Evolutionary conservation across 2,888 invertebrate species (phyloP), one percentile per base, ranked within the genome.

Genomic region (Villa cingulata): DNA sequence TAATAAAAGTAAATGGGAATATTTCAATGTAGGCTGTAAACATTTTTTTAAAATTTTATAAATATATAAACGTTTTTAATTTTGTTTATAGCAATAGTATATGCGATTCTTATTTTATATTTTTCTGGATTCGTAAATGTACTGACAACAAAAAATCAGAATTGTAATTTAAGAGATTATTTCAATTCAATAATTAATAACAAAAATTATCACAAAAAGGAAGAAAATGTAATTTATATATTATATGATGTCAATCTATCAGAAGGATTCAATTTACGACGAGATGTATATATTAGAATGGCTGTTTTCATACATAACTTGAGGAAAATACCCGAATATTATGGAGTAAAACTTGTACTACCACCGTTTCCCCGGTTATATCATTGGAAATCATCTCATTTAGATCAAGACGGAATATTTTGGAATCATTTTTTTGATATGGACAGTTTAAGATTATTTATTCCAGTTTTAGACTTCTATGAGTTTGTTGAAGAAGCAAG

Each of bases 191-290:
- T n/a, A n/a, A n/a, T n/a, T n/a, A n/a, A n/a, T n/a, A n/a, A n/a
- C n/a, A n/a, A n/a, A n/a, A n/a, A n/a, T n/a, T n/a, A n/a, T n/a
- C n/a, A n/a, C n/a, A n/a, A n/a, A n/a, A n/a, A n/a, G n/a, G n/a
- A n/a, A n/a, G 27, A 45, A 1, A 50, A 41, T 34, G 18, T 50
- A n/a, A 55, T 65, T 39, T 90, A 83, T 60, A 69, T 97, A 46
- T 74, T 97, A 43, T 98, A 95, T 68, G 92, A 95, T 63, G 84
- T 97, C 0, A 97, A 97, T 72, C 83, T 83, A 3, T 83, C 87
- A 0, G 97, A 98, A 73, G 98, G 98, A 0, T 98, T 98, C 63
- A 98, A 98, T 72, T 74, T 98, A 52, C 75, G 95, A 16, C 76
- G 97, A 34, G 97, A 98, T 72, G 96, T 98, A 2, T 97, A 91